Percentiles rank a stretch among this genome's conserved stretches.
phyloP scores from a whole-genome alignment of 92 coral and sea anemone species.

The Plumapathes pennacea region DNA sequence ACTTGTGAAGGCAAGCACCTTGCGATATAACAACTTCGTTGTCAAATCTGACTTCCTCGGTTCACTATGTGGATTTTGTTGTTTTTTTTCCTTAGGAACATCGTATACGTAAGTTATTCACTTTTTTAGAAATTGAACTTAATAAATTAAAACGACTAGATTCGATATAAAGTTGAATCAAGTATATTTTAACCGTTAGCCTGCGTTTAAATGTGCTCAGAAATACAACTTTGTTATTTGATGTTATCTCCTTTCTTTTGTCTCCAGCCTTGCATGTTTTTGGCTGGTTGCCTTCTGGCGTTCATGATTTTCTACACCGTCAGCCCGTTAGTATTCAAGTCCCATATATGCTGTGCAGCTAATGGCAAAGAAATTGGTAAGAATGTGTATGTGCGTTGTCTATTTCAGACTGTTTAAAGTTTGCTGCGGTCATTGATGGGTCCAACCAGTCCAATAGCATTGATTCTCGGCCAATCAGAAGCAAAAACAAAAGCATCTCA shows the following conservation, averaged over 20 bases:
- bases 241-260: not conserved
- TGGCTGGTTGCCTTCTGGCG: conserved; percentile 78
- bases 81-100: not conserved
- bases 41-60: not conserved
- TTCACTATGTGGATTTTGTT: not conserved
- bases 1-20: conserved; percentile 70
- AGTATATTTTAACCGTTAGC: too few relatives aligned
- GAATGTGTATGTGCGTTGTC: not conserved
- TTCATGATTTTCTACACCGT: conserved; percentile 85
- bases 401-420: too few relatives aligned
- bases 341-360: conserved; percentile 84
- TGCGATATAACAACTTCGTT: not conserved
- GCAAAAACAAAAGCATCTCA: too few relatives aligned
- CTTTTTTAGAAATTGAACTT: too few relatives aligned
- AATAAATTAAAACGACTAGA: too few relatives aligned
- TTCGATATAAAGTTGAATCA: too few relatives aligned
- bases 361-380: conserved; percentile 76
- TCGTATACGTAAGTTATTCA: too few relatives aligned
- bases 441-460: too few relatives aligned
- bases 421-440: too few relatives aligned
- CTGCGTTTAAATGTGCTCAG: too few relatives aligned
- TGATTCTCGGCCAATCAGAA: too few relatives aligned
- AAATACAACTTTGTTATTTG: not conserved
- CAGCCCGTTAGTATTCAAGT: conserved; percentile 78
- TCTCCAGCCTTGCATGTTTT: conserved; percentile 82